Percentiles rank a stretch among this genome's conserved stretches.
Evolutionary conservation across 2,797 vertebrate species (phyloP).

Genomic region (Notoglanidium macrostoma): DNA sequence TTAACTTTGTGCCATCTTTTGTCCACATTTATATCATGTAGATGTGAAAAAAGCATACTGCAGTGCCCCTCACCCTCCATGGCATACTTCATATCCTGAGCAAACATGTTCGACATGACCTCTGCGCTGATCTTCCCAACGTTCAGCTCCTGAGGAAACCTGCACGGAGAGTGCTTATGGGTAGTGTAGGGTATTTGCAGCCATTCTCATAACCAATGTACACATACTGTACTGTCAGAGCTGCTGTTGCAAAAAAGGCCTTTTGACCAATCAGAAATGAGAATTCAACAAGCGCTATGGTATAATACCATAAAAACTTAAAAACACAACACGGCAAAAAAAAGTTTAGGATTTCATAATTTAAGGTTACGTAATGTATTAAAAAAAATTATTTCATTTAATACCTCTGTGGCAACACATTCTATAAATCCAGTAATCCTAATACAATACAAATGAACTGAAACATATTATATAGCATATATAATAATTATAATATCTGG

Average conservation of each 20-base stretch:
- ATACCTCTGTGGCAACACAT: too few species aligned
- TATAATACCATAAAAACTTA: background rate
- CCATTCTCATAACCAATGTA: background rate
- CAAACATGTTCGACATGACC: conserved; percentile 98
- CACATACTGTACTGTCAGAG: background rate
- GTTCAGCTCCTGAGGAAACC: conserved; percentile 87
- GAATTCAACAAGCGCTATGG: background rate
- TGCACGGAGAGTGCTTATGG: conserved; percentile 42
- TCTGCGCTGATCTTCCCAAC: conserved; percentile 97
- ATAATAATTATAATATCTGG: background rate
- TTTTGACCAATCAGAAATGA: background rate
- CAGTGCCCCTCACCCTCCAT: conserved; percentile 85
- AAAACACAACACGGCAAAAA: background rate
- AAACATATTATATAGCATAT: background rate
- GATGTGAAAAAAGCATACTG: background rate
- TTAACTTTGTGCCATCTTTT: background rate
- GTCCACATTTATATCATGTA: background rate
- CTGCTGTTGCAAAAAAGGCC: background rate
- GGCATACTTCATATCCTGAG: conserved; percentile 97
- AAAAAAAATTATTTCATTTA: background rate
- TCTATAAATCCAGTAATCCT: background rate
- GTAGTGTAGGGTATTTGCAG: background rate
- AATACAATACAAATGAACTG: background rate
- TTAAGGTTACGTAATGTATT: background rate
- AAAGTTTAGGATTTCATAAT: background rate